A percentile compares a stretch with the other conserved stretches of the same genome.
Conservation (phyloP, 2,888 invertebrate genomes). For the Hemaris fuciformis region DNA sequence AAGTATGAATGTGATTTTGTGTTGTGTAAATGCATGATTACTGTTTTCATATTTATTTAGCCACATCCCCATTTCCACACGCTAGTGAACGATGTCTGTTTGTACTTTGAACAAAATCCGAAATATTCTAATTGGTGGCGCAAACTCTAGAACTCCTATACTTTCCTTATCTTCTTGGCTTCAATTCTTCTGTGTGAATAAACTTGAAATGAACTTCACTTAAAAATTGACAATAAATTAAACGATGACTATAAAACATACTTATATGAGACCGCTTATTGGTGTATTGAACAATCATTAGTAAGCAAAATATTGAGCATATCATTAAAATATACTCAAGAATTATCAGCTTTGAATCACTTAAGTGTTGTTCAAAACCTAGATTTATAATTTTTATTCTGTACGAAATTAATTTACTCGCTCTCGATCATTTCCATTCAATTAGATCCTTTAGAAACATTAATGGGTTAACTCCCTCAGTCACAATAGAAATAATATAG, state of each 20-base stretch:
- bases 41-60: neutral
- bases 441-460: neutral
- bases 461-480: neutral
- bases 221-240: neutral
- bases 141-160: neutral
- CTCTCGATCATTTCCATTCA: neutral
- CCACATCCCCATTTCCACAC: neutral
- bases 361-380: neutral
- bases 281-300: neutral
- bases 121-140: conserved; percentile 7
- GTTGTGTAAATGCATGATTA: conserved; percentile 3
- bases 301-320: neutral
- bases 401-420: neutral
- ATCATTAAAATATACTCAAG: neutral
- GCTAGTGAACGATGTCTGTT: neutral
- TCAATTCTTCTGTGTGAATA: neutral
- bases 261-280: neutral
- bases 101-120: conserved; percentile 3
- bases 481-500: neutral
- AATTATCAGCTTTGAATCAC: neutral
- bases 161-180: conserved; percentile 16
- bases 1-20: neutral
- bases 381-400: neutral
- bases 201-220: neutral
- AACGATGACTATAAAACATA: neutral